These are phyloP conservation scores for Meandrina meandrites DNA, from an alignment of 92 coral and sea anemone species.

Conservation along the genomic window DNA sequence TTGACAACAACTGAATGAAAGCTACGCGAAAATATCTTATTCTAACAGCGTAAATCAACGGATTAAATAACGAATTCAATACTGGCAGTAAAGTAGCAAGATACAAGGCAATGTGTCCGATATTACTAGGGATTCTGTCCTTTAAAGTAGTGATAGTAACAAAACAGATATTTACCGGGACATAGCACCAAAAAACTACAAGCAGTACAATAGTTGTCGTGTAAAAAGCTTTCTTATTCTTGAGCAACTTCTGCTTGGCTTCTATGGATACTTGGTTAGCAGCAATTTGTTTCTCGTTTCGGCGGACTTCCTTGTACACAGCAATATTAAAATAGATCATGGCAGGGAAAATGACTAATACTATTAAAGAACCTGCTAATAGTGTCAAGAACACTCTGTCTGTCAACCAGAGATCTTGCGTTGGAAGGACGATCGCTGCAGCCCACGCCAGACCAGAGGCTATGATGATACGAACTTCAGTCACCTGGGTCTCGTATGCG, in stretches of 20 bases:
- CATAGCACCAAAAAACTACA: neutral
- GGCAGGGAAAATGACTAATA: neutral
- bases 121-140: too few relatives aligned
- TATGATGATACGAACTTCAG: too few relatives aligned
- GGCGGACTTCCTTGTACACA: neutral
- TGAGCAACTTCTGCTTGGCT: neutral
- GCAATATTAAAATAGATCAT: neutral
- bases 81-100: too few relatives aligned
- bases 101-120: too few relatives aligned
- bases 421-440: too few relatives aligned
- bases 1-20: slow-evolving; percentile 1
- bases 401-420: neutral
- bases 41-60: slow-evolving; percentile 9
- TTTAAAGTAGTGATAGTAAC: too few relatives aligned
- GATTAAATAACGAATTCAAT: neutral
- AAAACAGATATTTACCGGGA: neutral
- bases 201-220: neutral
- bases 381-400: neutral
- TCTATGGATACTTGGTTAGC: neutral
- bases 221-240: slow-evolving; percentile 4
- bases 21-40: slow-evolving; percentile 3
- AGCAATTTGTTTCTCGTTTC: neutral
- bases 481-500: too few relatives aligned
- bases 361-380: neutral
- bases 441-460: too few relatives aligned